phyloP scores from a whole-genome alignment of 2,797 vertebrate species.

The Darevskia nairensis region DNA sequence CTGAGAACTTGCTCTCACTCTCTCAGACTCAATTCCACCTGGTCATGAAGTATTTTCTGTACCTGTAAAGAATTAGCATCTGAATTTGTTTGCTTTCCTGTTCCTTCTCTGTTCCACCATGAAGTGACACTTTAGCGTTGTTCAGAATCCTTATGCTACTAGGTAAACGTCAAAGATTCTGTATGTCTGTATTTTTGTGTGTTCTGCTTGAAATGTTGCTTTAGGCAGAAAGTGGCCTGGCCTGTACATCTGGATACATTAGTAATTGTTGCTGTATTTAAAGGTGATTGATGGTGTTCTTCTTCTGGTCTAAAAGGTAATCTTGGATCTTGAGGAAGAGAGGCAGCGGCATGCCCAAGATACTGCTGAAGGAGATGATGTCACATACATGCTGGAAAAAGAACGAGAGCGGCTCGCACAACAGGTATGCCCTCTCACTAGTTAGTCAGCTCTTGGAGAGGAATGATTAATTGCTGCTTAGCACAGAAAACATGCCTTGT shows the following conservation, averaged over 20 bases:
- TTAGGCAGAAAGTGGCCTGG: neutral
- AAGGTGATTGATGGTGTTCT: neutral
- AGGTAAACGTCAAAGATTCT: neutral
- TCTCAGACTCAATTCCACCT: too few species aligned
- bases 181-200: neutral
- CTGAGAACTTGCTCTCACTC: neutral
- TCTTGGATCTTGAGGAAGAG: constrained; percentile 94
- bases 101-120: neutral
- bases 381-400: constrained; percentile 93
- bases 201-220: neutral
- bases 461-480: neutral
- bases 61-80: too few species aligned
- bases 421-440: constrained; percentile 81
- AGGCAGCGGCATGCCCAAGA: constrained; percentile 87
- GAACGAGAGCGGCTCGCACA: constrained; percentile 92
- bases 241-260: neutral
- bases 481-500: neutral
- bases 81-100: neutral
- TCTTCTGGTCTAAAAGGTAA: constrained; percentile 83
- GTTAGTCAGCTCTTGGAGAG: neutral
- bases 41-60: too few species aligned
- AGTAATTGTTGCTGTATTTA: neutral
- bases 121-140: neutral
- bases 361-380: constrained; percentile 89
- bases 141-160: neutral